Evolutionary conservation across 2,797 vertebrate species (phyloP).

Genomic region (Peromyscus aztecus): DNA sequence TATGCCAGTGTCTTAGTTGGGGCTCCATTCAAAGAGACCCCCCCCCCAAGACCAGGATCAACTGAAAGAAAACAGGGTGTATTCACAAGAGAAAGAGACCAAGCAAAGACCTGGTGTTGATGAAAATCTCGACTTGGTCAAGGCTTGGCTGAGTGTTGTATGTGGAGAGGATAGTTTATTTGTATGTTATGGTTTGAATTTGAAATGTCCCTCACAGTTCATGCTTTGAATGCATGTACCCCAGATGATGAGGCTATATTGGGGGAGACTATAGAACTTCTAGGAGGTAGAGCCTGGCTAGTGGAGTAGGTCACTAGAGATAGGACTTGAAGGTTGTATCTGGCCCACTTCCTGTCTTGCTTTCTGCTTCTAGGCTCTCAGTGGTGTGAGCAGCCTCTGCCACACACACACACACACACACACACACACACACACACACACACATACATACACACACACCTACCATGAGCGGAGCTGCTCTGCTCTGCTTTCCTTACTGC

Average conservation of each 20-base stretch:
- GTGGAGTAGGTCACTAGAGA: neutral
- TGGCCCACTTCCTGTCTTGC: neutral
- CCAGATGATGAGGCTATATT: neutral
- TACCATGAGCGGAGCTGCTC: neutral
- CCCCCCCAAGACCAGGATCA: neutral
- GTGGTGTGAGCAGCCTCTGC: neutral
- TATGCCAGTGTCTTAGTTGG: neutral
- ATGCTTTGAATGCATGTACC: neutral
- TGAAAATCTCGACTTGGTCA: neutral
- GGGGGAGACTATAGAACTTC: neutral
- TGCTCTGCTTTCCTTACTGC: neutral
- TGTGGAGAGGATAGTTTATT: neutral
- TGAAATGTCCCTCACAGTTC: neutral
- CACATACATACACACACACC: neutral
- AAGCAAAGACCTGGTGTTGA: neutral
- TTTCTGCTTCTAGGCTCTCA: neutral
- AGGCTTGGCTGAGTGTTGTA: neutral
- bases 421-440: too few species aligned
- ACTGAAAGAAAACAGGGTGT: neutral
- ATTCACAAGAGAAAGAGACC: neutral
- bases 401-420: neutral
- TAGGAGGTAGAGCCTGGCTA: neutral
- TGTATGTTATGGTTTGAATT: neutral
- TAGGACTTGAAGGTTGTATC: neutral
- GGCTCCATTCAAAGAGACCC: neutral